Evolutionary conservation across 2,888 invertebrate genomes (phyloP).

Genomic region (Smittia sp.): DNA sequence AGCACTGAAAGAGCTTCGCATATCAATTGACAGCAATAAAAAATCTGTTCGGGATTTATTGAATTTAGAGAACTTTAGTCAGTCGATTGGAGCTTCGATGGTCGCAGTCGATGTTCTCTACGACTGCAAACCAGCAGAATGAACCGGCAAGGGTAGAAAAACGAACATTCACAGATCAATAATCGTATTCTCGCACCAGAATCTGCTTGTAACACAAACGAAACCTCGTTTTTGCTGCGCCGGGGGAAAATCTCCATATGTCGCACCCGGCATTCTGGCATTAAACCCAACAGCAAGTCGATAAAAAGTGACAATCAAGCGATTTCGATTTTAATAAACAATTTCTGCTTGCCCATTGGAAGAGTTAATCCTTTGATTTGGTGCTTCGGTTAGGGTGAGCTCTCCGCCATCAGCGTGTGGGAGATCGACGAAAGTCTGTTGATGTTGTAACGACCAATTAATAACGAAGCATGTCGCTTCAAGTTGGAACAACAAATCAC

Average conservation of each 20-base stretch:
- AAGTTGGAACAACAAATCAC: too few species aligned
- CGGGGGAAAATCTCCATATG: neutral
- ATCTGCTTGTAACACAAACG: slow-evolving; percentile 12
- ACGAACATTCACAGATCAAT: neutral
- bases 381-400: too few species aligned
- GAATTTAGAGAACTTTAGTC: neutral
- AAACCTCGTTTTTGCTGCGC: neutral
- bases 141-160: neutral
- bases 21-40: slow-evolving; percentile 4
- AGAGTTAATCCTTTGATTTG: too few species aligned
- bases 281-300: neutral
- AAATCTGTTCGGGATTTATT: neutral
- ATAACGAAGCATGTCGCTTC: too few species aligned
- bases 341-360: too few species aligned
- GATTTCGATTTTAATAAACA: too few species aligned
- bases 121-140: neutral
- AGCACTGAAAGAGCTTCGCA: neutral
- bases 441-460: too few species aligned
- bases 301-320: neutral
- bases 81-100: neutral
- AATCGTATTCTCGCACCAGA: slow-evolving; percentile 8
- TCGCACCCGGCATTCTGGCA: neutral
- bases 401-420: too few species aligned
- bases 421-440: too few species aligned
- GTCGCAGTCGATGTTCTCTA: neutral